Conservation (phyloP, 2,888 invertebrate species). For the Spisula subtruncata region DNA sequence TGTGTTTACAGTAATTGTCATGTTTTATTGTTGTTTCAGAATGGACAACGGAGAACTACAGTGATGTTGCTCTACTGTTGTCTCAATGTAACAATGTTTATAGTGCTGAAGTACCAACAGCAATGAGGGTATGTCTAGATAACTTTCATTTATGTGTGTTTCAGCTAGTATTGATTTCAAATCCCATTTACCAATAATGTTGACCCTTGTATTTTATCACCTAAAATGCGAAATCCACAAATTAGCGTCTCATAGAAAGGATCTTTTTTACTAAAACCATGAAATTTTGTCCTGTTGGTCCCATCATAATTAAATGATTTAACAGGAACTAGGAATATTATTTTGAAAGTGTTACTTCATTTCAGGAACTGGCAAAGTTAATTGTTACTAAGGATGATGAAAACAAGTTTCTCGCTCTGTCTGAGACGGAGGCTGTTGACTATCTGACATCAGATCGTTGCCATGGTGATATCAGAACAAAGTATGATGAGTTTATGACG, state of each 20-base stretch:
- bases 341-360: background rate
- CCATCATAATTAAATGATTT: too few relatives aligned
- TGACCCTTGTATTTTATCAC: too few relatives aligned
- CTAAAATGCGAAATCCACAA: too few relatives aligned
- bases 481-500: conserved; percentile 90
- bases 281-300: too few relatives aligned
- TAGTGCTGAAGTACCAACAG: conserved; percentile 92
- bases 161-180: too few relatives aligned
- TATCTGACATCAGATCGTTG: conserved; percentile 61
- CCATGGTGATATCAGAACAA: conserved; percentile 86
- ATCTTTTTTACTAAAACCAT: too few relatives aligned
- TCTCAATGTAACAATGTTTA: conserved; percentile 91
- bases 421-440: conserved; percentile 87
- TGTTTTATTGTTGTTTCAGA: conserved; percentile 88
- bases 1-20: background rate
- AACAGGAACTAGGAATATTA: conserved; percentile 85
- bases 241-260: too few relatives aligned
- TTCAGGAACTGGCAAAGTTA: conserved; percentile 87
- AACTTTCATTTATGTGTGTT: too few relatives aligned
- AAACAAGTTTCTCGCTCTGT: conserved; percentile 87
- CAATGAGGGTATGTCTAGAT: conserved; percentile 86
- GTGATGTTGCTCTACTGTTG: conserved; percentile 91
- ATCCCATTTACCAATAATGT: too few relatives aligned
- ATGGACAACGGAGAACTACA: conserved; percentile 91
- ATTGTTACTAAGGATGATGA: conserved; percentile 88